A percentile compares a stretch with the other conserved stretches of the same genome.
Evolutionary conservation across 2,113 vertebrate genomes (phyloP).

Genomic region (Mus spicilegus): DNA sequence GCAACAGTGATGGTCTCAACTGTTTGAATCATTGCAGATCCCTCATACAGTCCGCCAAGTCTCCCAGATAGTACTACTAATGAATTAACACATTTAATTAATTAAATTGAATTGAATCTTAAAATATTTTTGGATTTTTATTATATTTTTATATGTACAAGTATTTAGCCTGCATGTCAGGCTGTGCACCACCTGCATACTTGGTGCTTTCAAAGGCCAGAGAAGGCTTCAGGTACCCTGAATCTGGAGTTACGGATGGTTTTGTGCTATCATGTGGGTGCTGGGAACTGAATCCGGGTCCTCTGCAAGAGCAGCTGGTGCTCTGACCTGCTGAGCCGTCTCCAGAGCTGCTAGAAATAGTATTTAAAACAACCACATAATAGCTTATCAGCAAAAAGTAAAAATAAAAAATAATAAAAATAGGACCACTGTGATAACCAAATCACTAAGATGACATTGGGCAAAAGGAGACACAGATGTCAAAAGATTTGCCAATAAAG

Average conservation of each 20-base stretch:
- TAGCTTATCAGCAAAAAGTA: not conserved
- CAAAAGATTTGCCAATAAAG: not conserved
- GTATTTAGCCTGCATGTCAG: not conserved
- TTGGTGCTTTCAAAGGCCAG: not conserved
- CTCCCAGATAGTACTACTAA: not conserved
- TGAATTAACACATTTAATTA: not conserved
- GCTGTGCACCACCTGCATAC: not conserved
- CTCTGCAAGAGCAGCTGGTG: not conserved
- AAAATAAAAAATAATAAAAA: not conserved
- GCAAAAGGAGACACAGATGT: not conserved
- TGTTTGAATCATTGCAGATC: not conserved
- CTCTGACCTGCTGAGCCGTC: not conserved
- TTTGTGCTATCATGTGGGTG: not conserved
- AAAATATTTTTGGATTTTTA: not conserved
- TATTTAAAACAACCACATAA: not conserved
- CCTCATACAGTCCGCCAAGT: not conserved
- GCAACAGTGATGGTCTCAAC: not conserved
- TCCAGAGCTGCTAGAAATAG: not conserved
- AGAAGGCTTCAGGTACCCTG: not conserved
- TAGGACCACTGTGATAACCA: not conserved
- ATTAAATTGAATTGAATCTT: not conserved
- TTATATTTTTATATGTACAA: not conserved
- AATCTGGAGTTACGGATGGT: not conserved
- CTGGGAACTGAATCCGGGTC: not conserved
- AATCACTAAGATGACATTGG: not conserved